phyloP scores from a whole-genome alignment of 2,888 invertebrate species.

The Mythimna ferrago region DNA sequence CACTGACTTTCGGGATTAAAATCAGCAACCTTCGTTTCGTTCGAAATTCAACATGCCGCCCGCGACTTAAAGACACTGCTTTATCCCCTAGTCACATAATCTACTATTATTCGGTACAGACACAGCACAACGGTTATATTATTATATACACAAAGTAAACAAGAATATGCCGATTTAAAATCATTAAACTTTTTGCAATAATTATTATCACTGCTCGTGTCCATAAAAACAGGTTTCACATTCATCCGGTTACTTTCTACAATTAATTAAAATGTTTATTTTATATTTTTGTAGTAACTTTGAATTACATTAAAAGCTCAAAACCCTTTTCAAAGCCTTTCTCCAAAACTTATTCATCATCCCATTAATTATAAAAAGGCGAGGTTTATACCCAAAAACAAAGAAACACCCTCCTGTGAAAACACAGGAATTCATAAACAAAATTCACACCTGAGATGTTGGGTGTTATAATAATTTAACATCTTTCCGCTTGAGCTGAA shows the following conservation, averaged over 20 bases:
- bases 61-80: too few species aligned
- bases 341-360: slow-evolving; percentile 24
- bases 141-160: too few species aligned
- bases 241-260: not conserved
- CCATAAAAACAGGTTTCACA: not conserved
- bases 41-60: too few species aligned
- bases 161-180: too few species aligned
- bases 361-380: slow-evolving; percentile 43
- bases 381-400: slow-evolving; percentile 34
- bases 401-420: slow-evolving; percentile 44
- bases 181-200: too few species aligned
- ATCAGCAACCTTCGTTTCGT: too few species aligned
- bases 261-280: not conserved
- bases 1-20: too few species aligned
- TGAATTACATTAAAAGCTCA: slow-evolving; percentile 20
- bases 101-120: too few species aligned
- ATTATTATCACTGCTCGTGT: too few species aligned
- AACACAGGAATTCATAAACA: slow-evolving; percentile 71
- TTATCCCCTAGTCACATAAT: too few species aligned
- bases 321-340: slow-evolving; percentile 30
- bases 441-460: slow-evolving; percentile 79
- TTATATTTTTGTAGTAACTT: not conserved
- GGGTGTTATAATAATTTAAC: slow-evolving; percentile 74
- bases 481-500: slow-evolving; percentile 70
- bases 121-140: too few species aligned